phyloP scores from a whole-genome alignment of 1,140 invertebrate species.

The Yoshiicerus persimilis region DNA sequence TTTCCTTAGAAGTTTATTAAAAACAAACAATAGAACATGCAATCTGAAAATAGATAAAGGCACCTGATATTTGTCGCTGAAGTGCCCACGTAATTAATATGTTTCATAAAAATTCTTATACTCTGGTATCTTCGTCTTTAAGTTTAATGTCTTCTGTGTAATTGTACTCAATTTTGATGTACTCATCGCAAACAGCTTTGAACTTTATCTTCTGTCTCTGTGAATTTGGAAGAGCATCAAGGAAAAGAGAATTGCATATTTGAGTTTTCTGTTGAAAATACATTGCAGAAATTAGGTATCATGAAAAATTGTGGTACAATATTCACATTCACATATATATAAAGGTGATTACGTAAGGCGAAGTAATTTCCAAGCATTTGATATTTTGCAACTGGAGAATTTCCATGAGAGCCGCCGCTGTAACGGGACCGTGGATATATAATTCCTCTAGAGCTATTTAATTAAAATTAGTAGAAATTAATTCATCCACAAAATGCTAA shows the following conservation, averaged over 20 bases:
- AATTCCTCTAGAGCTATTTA: neutral
- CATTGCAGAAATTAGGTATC: neutral
- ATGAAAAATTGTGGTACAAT: neutral
- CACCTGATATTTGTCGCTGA: neutral
- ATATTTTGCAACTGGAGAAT: neutral
- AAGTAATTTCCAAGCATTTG: neutral
- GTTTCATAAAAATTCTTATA: neutral
- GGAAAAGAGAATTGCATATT: neutral
- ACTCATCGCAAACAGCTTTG: neutral
- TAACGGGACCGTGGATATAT: neutral
- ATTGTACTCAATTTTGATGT: neutral
- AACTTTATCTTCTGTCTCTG: neutral
- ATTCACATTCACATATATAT: neutral
- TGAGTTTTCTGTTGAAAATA: neutral
- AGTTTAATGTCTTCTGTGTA: neutral
- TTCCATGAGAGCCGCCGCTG: neutral
- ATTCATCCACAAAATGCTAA: too few relatives aligned
- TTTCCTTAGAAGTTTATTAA: neutral
- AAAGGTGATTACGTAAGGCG: neutral
- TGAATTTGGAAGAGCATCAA: neutral
- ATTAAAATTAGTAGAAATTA: neutral
- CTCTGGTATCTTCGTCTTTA: neutral
- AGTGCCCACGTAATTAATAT: neutral
- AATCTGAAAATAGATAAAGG: neutral
- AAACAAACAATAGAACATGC: neutral